phyloP scores from a whole-genome alignment of 2,888 invertebrate genomes.

The Nephrocerus scutellatus region DNA sequence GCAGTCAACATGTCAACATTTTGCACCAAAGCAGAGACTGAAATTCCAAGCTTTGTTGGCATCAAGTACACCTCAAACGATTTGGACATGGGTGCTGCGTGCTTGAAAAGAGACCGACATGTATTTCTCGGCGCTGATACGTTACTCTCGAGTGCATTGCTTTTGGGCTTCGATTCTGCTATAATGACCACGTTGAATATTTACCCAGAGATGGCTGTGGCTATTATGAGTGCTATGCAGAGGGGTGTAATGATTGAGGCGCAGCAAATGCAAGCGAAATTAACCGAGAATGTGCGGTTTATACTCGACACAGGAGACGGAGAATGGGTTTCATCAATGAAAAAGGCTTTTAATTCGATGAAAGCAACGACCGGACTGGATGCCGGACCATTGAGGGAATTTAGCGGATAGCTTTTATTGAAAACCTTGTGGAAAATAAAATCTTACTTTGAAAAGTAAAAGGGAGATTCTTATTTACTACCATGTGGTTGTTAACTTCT shows the following conservation, averaged over 20 bases:
- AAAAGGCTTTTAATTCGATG: conserved; percentile 20
- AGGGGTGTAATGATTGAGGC: conserved; percentile 15
- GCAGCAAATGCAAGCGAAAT: conserved; percentile 14
- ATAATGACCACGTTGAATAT: conserved; percentile 66
- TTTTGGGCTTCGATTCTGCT: conserved; percentile 63
- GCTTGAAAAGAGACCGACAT: conserved; percentile 50
- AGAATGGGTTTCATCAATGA: conserved; percentile 28
- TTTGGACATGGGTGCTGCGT: conserved; percentile 60
- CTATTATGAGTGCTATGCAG: conserved; percentile 53
- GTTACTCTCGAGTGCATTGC: conserved; percentile 58
- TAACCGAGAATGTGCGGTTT: conserved; percentile 16
- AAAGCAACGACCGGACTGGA: conserved; percentile 8
- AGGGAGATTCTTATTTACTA: no score
- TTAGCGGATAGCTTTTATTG: conserved; percentile 9
- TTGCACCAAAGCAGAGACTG: conserved; percentile 54
- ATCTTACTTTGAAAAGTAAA: no score
- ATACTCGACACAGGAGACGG: conserved; percentile 22
- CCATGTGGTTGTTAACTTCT: no score
- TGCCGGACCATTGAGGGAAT: conserved; percentile 19
- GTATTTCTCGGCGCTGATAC: conserved; percentile 62
- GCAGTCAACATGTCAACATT: conserved; percentile 68
- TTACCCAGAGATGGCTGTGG: conserved; percentile 53
- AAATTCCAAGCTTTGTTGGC: conserved; percentile 69
- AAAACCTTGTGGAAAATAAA: no score
- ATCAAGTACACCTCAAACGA: conserved; percentile 75